Percentiles rank a stretch among this genome's conserved stretches.
These are phyloP conservation scores for Xestia ashworthii DNA, from an alignment of 2,888 invertebrate genomes.

Conservation along the genomic window DNA sequence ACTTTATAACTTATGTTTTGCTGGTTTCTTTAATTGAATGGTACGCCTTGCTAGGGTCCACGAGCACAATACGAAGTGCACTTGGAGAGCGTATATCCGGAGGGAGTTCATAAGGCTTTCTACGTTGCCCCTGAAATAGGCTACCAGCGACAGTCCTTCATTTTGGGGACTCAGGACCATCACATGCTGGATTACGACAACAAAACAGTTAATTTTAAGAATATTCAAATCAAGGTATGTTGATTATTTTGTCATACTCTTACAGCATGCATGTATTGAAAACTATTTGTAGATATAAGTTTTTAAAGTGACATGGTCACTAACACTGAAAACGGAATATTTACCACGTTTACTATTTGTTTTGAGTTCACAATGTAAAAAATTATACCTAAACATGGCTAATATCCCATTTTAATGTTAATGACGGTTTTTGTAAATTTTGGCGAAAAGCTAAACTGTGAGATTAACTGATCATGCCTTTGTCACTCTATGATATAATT, in stretches of 20 bases:
- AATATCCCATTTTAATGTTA: too few species aligned
- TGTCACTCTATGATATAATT: neutral
- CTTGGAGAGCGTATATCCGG: conserved; percentile 80
- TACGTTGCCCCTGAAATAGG: conserved; percentile 91
- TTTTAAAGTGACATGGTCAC: neutral
- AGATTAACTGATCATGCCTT: neutral
- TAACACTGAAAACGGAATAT: too few species aligned
- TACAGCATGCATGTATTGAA: neutral
- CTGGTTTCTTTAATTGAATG: neutral
- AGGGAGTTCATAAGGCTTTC: conserved; percentile 88
- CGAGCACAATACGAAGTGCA: conserved; percentile 90
- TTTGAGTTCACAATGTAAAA: too few species aligned
- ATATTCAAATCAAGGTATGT: conserved; percentile 81
- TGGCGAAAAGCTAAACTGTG: neutral
- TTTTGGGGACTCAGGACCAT: conserved; percentile 90
- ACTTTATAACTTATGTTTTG: neutral
- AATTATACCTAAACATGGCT: too few species aligned
- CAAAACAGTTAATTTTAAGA: conserved; percentile 86
- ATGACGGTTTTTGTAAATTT: neutral
- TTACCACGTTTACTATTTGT: neutral
- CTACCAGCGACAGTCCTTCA: conserved; percentile 91
- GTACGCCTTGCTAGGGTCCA: conserved; percentile 85
- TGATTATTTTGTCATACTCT: neutral
- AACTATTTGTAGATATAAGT: neutral
- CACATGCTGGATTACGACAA: conserved; percentile 89